These are phyloP conservation scores for Oreochromis aureus DNA, from an alignment of 2,113 vertebrate species.

Conservation along the genomic window DNA sequence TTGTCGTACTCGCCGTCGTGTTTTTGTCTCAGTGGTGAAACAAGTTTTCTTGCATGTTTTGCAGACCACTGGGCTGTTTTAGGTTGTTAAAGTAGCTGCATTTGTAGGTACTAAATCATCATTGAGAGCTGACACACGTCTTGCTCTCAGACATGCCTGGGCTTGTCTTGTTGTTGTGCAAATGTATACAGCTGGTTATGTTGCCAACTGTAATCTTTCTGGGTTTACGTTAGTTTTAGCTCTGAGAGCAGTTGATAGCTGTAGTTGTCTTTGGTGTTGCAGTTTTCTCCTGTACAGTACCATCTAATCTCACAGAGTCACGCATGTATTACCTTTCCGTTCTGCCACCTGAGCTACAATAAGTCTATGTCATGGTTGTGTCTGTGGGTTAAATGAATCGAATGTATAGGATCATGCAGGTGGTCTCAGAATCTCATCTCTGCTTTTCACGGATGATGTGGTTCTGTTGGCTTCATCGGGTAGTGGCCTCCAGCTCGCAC, in stretches of 20 bases:
- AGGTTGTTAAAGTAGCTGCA: neutral
- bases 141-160: neutral
- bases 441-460: neutral
- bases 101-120: neutral
- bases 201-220: neutral
- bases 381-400: neutral
- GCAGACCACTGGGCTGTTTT: neutral
- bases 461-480: neutral
- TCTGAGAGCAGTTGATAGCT: neutral
- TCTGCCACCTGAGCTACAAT: neutral
- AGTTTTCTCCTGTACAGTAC: neutral
- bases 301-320: neutral
- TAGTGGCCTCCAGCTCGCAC: neutral
- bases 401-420: neutral
- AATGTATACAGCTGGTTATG: neutral
- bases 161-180: neutral
- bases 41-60: neutral
- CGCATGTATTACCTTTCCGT: neutral
- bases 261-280: neutral
- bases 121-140: neutral
- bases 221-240: neutral
- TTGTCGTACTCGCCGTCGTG: accelerated
- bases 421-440: neutral
- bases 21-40: neutral
- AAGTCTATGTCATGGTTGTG: neutral